A percentile compares a stretch with the other conserved stretches of the same genome.
Conservation (phyloP, 2,797 vertebrate genomes). For the Poeciliopsis gracilis region DNA sequence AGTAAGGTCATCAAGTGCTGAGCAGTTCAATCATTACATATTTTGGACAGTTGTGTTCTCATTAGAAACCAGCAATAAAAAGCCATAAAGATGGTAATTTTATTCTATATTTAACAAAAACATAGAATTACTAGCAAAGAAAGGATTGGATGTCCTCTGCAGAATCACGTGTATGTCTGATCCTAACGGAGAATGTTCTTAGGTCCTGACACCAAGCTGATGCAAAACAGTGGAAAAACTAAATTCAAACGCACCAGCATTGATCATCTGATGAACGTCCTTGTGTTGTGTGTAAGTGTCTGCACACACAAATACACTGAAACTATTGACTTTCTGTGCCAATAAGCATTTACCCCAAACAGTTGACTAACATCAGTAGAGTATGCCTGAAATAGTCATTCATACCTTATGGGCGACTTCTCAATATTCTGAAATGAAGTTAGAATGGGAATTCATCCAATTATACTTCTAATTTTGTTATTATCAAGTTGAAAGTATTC, state of each 20-base stretch:
- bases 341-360: not conserved
- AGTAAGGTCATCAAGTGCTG: not conserved
- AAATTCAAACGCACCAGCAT: slow-evolving; percentile 91
- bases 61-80: not conserved
- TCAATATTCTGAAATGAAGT: not conserved
- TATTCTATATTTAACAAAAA: not conserved
- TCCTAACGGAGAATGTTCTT: slow-evolving; percentile 33
- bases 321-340: not conserved
- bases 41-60: not conserved
- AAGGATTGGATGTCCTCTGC: not conserved
- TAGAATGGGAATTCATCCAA: not conserved
- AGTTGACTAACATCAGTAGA: not conserved
- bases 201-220: slow-evolving; percentile 98
- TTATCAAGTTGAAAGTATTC: not conserved
- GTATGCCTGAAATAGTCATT: not conserved
- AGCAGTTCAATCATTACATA: not conserved
- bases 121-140: not conserved
- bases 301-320: not conserved
- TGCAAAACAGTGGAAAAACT: slow-evolving; percentile 94
- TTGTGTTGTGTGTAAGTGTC: slow-evolving; percentile 91
- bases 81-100: not conserved
- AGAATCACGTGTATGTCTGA: not conserved
- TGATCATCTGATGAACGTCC: slow-evolving; percentile 92
- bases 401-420: not conserved
- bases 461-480: not conserved